Evolutionary conservation across 2,113 vertebrate genomes (phyloP), one percentile per base, ranked within the genome.

Genomic region (Morone chrysops): DNA sequence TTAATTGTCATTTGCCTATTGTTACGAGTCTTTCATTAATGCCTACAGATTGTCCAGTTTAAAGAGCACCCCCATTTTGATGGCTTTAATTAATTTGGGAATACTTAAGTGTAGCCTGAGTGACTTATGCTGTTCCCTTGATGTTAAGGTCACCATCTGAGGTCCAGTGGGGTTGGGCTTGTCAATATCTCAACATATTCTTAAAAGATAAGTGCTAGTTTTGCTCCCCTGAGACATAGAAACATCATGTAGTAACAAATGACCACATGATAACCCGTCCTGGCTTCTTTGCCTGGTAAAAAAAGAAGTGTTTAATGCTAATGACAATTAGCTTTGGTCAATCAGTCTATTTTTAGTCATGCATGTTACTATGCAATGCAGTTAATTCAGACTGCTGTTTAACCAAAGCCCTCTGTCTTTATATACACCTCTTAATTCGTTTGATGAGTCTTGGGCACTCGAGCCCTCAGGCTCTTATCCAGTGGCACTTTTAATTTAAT

Each of bases 81-180:
- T 85, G 65, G 87, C 76, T 86, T 85, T 93, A 83, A 92, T 92
- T 90, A 91, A 90, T 89, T 57, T 70, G 51, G 54, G 81, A 89
- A 83, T 73, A 82, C 70, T 80, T 84, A 82, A 90, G 88, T 88
- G 89, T 79, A 76, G 57, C 80, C 65, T 78, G 69, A 84, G 77
- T 88, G 86, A 79, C 85, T 88, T 86, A 90, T 92, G 78, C 88
- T 56, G 70, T 63, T 88, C 68, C 78, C 69, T 38, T 75, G 74
- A 87, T 89, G 78, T 76, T 83, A 22, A 80, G 82, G 75, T 90
- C 86, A 88, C 31, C 78, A 73, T 73, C 54, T 57, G 48, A 83
- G 63, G 67, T 78, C 73, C 41, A n/a, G 70, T 66, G 70, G 43
- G 76, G 50, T 31, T 66, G 14, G 22, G 53, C 41, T 70, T 16